These are phyloP conservation scores for Aleiodes sp. DNA, from an alignment of 1,140 invertebrate genomes.

Conservation along the genomic window DNA sequence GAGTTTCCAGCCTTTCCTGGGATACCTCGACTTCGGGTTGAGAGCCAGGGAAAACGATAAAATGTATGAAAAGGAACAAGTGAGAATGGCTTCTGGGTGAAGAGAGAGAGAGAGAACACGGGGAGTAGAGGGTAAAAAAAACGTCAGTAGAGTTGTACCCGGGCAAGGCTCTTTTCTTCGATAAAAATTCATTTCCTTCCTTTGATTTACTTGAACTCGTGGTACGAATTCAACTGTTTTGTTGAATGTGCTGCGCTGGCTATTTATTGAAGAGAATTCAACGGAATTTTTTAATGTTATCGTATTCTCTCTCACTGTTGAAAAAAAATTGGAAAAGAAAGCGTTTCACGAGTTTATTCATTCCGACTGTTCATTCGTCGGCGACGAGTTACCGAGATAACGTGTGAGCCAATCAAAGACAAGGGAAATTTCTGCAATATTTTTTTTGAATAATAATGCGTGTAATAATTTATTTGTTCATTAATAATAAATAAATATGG, in stretches of 20 bases:
- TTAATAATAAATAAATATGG: no score
- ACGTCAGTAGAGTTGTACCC: background rate
- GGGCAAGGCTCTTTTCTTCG: constrained; percentile 42
- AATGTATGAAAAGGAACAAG: constrained; percentile 12
- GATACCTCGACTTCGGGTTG: background rate
- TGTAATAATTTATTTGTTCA: no score
- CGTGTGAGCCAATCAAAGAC: no score
- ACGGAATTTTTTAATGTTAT: background rate
- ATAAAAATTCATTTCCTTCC: constrained; percentile 57
- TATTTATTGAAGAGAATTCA: background rate
- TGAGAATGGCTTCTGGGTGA: constrained; percentile 3
- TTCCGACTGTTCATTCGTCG: no score
- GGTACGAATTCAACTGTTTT: constrained; percentile 14
- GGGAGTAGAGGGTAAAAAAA: background rate
- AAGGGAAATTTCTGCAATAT: no score
- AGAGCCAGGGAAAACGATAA: constrained; percentile 12
- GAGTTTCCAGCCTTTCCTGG: constrained; percentile 5
- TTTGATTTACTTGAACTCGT: constrained; percentile 52
- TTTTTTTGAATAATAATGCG: no score
- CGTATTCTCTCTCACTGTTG: background rate
- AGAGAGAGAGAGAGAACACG: background rate
- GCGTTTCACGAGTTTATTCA: no score
- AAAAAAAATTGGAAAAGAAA: background rate
- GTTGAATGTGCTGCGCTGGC: background rate
- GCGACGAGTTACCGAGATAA: no score